A percentile compares a stretch with the other conserved stretches of the same genome.
These are phyloP conservation scores for Hystrix brachyura DNA, from an alignment of 2,113 vertebrate genomes.

Conservation along the genomic window DNA sequence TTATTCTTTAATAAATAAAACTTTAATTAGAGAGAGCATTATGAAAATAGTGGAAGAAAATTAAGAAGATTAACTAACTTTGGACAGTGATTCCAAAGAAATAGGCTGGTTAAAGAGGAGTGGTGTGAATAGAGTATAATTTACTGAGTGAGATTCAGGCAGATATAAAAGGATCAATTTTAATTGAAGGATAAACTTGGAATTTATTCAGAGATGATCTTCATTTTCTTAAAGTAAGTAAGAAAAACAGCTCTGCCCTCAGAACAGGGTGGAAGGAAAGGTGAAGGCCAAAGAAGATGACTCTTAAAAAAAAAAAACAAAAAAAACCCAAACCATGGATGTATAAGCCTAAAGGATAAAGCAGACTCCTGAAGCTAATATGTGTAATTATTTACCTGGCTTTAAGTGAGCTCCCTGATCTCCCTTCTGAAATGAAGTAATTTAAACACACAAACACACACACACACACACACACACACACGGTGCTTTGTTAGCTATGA, in stretches of 20 bases:
- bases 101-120: neutral
- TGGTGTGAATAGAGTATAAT: neutral
- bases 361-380: neutral
- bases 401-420: neutral
- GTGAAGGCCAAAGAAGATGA: neutral
- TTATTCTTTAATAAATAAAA: neutral
- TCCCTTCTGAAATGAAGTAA: neutral
- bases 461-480: neutral
- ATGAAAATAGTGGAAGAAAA: constrained; percentile 5
- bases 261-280: neutral
- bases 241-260: constrained; percentile 20
- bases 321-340: too few species aligned
- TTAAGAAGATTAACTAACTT: constrained; percentile 35
- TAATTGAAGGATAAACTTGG: neutral
- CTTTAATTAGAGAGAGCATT: neutral
- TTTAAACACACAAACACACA: neutral
- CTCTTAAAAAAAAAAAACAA: neutral
- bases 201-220: neutral
- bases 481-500: neutral
- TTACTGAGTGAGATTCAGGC: neutral
- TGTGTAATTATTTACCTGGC: neutral
- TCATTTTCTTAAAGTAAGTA: constrained; percentile 4
- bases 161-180: neutral
- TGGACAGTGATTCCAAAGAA: neutral
- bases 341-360: neutral